phyloP scores from a whole-genome alignment of 2,888 invertebrate genomes.

The Cremastobaeus sp. region DNA sequence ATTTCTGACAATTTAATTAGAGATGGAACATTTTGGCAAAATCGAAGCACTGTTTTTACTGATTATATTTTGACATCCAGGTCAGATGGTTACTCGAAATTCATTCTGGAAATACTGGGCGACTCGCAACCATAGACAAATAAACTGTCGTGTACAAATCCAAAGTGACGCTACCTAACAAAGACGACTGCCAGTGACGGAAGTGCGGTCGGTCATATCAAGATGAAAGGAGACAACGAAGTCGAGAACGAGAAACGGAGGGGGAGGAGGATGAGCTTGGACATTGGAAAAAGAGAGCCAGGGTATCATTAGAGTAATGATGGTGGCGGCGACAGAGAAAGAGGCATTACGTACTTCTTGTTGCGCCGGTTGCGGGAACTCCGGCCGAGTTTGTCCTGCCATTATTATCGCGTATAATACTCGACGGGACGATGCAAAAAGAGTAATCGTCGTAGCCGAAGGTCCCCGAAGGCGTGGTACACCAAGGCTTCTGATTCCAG shows the following conservation, averaged over 20 bases:
- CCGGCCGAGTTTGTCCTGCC: constrained; percentile 62
- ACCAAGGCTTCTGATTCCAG: constrained; percentile 38
- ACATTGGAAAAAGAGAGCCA: constrained; percentile 56
- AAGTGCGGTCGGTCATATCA: constrained; percentile 22
- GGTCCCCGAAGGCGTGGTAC: constrained; percentile 51
- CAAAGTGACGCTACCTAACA: too few species aligned
- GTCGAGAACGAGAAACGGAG: constrained; percentile 31
- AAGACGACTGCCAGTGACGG: constrained; percentile 15
- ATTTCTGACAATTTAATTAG: too few species aligned
- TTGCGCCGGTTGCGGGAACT: constrained; percentile 27
- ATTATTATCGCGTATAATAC: constrained; percentile 66
- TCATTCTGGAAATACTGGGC: too few species aligned
- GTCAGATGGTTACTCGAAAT: too few species aligned
- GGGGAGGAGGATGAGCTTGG: not conserved
- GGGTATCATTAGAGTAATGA: constrained; percentile 76
- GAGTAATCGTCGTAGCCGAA: constrained; percentile 52
- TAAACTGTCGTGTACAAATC: not conserved
- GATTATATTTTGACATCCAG: too few species aligned
- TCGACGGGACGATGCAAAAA: constrained; percentile 52
- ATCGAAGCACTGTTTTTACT: too few species aligned
- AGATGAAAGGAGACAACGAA: constrained; percentile 36
- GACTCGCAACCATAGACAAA: too few species aligned
- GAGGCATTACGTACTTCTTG: constrained; percentile 63
- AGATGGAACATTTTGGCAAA: too few species aligned
- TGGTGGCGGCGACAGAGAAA: constrained; percentile 67